phyloP scores from a whole-genome alignment of 2,888 invertebrate genomes.

The Tortricodes alternella region DNA sequence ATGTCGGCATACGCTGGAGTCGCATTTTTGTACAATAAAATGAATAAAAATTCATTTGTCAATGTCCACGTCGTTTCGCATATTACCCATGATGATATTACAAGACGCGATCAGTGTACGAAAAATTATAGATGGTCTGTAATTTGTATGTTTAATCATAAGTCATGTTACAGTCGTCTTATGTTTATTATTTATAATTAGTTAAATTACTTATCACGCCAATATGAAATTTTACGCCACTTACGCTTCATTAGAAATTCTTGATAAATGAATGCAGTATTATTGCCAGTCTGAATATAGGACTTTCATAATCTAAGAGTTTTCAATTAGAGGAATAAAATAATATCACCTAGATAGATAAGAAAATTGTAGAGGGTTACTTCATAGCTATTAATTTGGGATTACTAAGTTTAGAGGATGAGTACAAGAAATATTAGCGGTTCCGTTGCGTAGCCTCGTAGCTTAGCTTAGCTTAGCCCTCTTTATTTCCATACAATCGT shows the following conservation, averaged over 20 bases:
- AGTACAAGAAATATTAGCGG: slow-evolving; percentile 67
- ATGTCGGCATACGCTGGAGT: slow-evolving; percentile 42
- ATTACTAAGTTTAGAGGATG: slow-evolving; percentile 82
- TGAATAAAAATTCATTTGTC: slow-evolving; percentile 60
- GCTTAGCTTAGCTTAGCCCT: slow-evolving; percentile 69
- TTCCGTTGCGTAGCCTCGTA: slow-evolving; percentile 67
- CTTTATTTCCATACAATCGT: slow-evolving; percentile 47
- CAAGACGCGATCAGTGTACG: slow-evolving; percentile 36
- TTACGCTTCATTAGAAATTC: no score
- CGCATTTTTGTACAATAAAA: slow-evolving; percentile 49
- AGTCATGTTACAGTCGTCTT: no score
- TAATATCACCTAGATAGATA: slow-evolving; percentile 33
- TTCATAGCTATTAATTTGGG: slow-evolving; percentile 59
- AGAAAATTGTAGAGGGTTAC: slow-evolving; percentile 29
- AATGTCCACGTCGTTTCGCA: slow-evolving; percentile 44
- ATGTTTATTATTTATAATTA: no score
- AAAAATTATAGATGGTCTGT: background rate
- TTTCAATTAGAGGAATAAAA: slow-evolving; percentile 30
- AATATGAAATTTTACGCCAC: no score
- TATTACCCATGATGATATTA: slow-evolving; percentile 38
- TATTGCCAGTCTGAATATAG: slow-evolving; percentile 30
- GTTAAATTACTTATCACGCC: no score
- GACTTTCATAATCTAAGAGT: slow-evolving; percentile 57
- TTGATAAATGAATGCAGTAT: no score
- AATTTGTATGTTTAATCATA: no score